A percentile compares a stretch with the other conserved stretches of the same genome.
Conservation (phyloP, 2,113 vertebrate species). For the Blennius ocellaris region DNA sequence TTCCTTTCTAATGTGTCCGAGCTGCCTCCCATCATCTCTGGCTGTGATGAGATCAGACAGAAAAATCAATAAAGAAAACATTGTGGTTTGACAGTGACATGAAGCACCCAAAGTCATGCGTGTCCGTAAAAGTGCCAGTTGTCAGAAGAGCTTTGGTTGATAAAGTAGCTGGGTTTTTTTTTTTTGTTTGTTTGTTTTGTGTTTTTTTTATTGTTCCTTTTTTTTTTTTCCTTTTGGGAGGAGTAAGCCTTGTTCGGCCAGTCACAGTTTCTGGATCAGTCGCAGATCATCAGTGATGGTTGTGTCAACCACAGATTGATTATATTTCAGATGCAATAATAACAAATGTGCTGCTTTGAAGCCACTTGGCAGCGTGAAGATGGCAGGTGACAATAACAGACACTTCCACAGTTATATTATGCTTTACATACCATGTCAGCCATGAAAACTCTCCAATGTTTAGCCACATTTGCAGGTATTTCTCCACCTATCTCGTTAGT, state of each 20-base stretch:
- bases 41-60: slow-evolving; percentile 67
- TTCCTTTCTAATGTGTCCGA: slow-evolving; percentile 53
- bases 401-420: slow-evolving; percentile 18
- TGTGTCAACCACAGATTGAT: slow-evolving; percentile 38
- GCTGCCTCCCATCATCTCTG: slow-evolving; percentile 37
- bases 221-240: slow-evolving; percentile 30
- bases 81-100: slow-evolving; percentile 68
- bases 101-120: slow-evolving; percentile 55
- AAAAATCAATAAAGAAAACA: slow-evolving; percentile 75
- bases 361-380: background rate
- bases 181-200: too few species aligned
- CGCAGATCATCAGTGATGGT: slow-evolving; percentile 30
- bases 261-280: slow-evolving; percentile 13
- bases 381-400: slow-evolving; percentile 2
- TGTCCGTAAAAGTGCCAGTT: slow-evolving; percentile 44
- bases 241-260: slow-evolving; percentile 12
- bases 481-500: slow-evolving; percentile 12
- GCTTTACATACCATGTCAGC: slow-evolving; percentile 1
- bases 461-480: slow-evolving; percentile 25
- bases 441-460: background rate
- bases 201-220: too few species aligned
- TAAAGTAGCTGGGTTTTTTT: slow-evolving; percentile 43
- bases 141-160: slow-evolving; percentile 55
- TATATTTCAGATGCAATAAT: slow-evolving; percentile 35
- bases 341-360: slow-evolving; percentile 2